Percentiles rank a stretch among this genome's conserved stretches.
Evolutionary conservation across 2,888 invertebrate species (phyloP).

Genomic region (Drosophila anomelani): DNA sequence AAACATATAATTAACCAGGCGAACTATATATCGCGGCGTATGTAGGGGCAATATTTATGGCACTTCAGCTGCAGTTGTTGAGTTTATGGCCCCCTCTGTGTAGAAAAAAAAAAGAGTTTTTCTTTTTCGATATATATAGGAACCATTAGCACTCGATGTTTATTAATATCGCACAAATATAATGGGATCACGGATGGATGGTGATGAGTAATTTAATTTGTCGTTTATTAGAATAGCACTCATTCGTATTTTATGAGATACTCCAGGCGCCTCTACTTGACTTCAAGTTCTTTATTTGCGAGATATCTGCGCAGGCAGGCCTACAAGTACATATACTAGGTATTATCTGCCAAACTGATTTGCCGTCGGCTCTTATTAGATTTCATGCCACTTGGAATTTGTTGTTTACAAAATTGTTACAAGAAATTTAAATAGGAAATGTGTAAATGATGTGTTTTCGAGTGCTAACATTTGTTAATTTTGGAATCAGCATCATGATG

Average conservation of each 20-base stretch:
- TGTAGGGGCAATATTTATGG: constrained; percentile 64
- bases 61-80: constrained; percentile 67
- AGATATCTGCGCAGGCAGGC: constrained; percentile 4
- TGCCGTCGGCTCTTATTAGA: constrained; percentile 10
- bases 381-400: background rate
- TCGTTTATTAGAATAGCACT: constrained; percentile 80
- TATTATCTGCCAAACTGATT: constrained; percentile 26
- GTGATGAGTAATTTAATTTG: constrained; percentile 81
- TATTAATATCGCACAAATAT: constrained; percentile 48
- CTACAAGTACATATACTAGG: constrained; percentile 1
- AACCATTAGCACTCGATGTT: constrained; percentile 54
- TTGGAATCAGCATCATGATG: background rate
- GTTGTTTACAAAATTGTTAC: background rate
- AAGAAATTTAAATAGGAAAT: background rate
- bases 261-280: constrained; percentile 79
- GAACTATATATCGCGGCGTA: constrained; percentile 20
- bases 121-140: constrained; percentile 10
- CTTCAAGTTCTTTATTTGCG: constrained; percentile 74
- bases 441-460: background rate
- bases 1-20: constrained; percentile 34
- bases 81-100: constrained; percentile 61
- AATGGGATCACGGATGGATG: constrained; percentile 42
- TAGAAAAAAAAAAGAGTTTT: constrained; percentile 58
- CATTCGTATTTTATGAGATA: constrained; percentile 76
- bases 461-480: too few species aligned